Evolutionary conservation across 2,888 invertebrate genomes (phyloP), one percentile per base, ranked within the genome.

Genomic region (Plebejus anna): DNA sequence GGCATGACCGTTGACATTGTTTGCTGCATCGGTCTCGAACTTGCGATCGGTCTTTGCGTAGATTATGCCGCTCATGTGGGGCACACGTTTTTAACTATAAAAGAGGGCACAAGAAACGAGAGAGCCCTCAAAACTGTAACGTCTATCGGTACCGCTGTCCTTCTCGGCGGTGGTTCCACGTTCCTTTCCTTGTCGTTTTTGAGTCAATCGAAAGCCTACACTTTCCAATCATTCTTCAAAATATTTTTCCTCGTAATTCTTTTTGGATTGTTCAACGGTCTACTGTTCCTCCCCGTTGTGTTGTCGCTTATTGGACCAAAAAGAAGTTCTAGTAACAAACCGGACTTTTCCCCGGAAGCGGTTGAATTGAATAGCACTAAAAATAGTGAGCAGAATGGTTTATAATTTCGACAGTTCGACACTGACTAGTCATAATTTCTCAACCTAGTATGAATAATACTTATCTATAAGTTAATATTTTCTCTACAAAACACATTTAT

Each of bases 61-160:
- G 97, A 98, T 88, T 97, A 97, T 82, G 97, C 97, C 0, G 96
- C 97, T 2, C 97, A 97, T 84, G 96, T 97, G 6, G 97, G 97
- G 0, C 97, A 97, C 84, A 96, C 96, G 3, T 97, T 97, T 87
- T 94, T 97, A 82, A 96, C 96, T 1, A 89, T 94, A 28, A 88
- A 91, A 28, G 90, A 94, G 70, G 95, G 95, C 0, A 85, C 91
- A 51, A 91, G 91, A 70, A 90, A 94, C n/a, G 94, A 95, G 22
- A 91, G 97, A 79, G 94, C 95, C 0, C 87, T 95, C 70, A 94
- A 95, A 81, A 96, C 97, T 0, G 95, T 97, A 0, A 94, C 95
- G 0, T 95, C 96, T 75, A 97, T 97, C 77, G 97, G 97, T 7
- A 95, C 96, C 36, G 97, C 97, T 1, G 97, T 97, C 1, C 87